Percentiles rank a stretch among this genome's conserved stretches.
phyloP scores from a whole-genome alignment of 2,113 vertebrate species.

The Xiphophorus maculatus region DNA sequence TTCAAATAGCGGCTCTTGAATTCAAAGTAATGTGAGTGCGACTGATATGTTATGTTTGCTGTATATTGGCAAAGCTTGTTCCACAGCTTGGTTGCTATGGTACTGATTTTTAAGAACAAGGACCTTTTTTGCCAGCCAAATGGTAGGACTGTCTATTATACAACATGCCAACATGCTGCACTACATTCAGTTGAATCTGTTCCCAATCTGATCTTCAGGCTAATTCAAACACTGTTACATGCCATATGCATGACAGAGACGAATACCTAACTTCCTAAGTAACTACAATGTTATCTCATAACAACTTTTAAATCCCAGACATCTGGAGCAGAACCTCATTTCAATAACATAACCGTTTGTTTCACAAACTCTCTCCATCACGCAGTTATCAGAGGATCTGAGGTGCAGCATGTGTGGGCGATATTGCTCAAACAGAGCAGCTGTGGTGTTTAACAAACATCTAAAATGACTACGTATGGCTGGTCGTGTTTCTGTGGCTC shows the following conservation, averaged over 20 bases:
- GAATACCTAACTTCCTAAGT: slow-evolving; percentile 55
- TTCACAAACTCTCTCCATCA: slow-evolving; percentile 54
- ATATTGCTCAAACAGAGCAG: slow-evolving; percentile 65
- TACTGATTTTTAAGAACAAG: slow-evolving; percentile 53
- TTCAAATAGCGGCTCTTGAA: neutral
- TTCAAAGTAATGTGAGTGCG: neutral
- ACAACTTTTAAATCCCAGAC: slow-evolving; percentile 63
- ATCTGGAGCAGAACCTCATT: slow-evolving; percentile 67
- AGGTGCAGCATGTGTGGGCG: slow-evolving; percentile 70
- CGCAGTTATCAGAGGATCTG: slow-evolving; percentile 63
- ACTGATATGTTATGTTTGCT: slow-evolving; percentile 43
- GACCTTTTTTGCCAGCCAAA: slow-evolving; percentile 59
- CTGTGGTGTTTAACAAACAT: slow-evolving; percentile 61
- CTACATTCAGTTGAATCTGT: slow-evolving; percentile 48
- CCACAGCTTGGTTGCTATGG: slow-evolving; percentile 71
- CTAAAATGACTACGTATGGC: slow-evolving; percentile 57
- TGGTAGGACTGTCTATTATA: slow-evolving; percentile 48
- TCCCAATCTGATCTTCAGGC: slow-evolving; percentile 41
- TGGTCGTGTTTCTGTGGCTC: slow-evolving; percentile 43
- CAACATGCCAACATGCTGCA: slow-evolving; percentile 59
- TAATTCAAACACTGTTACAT: slow-evolving; percentile 45
- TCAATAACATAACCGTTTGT: slow-evolving; percentile 55
- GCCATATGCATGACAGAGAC: slow-evolving; percentile 57
- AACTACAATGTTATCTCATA: slow-evolving; percentile 65
- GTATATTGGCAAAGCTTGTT: slow-evolving; percentile 52